Evolutionary conservation across 2,888 invertebrate genomes (phyloP), one percentile per base, ranked within the genome.

Genomic region (Polyploca ridens): DNA sequence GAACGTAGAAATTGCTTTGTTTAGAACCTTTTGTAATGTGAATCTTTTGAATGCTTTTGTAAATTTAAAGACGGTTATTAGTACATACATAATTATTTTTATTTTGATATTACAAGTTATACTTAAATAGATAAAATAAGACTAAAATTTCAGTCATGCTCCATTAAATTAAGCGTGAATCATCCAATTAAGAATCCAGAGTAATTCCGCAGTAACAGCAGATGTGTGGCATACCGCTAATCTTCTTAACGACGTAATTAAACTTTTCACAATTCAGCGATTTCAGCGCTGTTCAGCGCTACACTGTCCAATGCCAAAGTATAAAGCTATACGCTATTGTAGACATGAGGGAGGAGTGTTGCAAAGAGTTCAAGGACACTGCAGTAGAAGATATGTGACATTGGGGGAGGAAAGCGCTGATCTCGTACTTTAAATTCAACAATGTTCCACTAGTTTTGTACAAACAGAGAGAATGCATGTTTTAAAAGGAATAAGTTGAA

Each of bases 361-460:
- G 13, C 65, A 54, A 61, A 33, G 66, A 77, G 78, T 77, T 80
- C 79, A 81, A 67, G 81, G 81, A 58, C 73, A 77, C 67, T 79
- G 79, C 79, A 78, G 77, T 73, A 61, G 64, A 49, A 62, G 63
- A 66, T 64, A 64, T 69, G 71, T 70, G 71, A 73, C 72, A 65
- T 65, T 65, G 59, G 62, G 46, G 65, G 16, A 62, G 57, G 54
- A 65, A 66, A 69, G 54, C 19, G 54, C 54, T 54, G 54, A 54
- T 54, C 54, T 54, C 7, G 19, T 19, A 19, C 8, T 44, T 44
- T 60, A 13, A 19, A 41, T 19, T 38, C 4, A 61, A 35, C 41
- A 61, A n/a, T 19, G 5, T 16, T 41, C 58, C n/a, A n/a, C 3
- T 16, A 14, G 7, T 16, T 19, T n/a, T 54, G 10, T 54, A 54